Evolutionary conservation across 2,797 vertebrate species (phyloP).

Genomic region (Enoplosus armatus): DNA sequence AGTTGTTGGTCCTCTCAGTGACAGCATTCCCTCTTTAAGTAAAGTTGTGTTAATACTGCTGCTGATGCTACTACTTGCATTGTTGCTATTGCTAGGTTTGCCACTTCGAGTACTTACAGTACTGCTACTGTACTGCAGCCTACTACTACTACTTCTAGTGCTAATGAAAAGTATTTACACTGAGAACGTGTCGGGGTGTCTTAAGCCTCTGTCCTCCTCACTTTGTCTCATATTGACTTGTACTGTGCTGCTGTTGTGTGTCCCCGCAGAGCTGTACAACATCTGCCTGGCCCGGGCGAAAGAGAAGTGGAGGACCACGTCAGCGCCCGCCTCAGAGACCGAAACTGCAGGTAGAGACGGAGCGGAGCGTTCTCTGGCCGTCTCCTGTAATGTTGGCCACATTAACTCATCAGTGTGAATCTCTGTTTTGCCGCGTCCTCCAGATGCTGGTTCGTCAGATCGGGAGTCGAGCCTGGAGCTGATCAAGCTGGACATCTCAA

Average conservation of each 20-base stretch:
- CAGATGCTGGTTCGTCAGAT: slow-evolving; percentile 90
- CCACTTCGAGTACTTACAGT: neutral
- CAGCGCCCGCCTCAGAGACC: slow-evolving; percentile 79
- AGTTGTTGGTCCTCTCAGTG: neutral
- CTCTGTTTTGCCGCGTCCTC: neutral
- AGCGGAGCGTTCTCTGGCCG: neutral
- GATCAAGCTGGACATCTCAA: slow-evolving; percentile 97
- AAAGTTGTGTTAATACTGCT: neutral
- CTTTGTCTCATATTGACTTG: slow-evolving; percentile 12
- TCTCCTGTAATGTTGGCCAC: neutral
- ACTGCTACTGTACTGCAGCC: neutral
- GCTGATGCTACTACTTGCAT: neutral
- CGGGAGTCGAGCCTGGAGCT: slow-evolving; percentile 95
- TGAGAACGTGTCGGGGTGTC: too few species aligned
- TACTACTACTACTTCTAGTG: neutral
- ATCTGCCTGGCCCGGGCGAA: slow-evolving; percentile 94
- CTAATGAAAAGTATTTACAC: too few species aligned
- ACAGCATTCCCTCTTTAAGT: neutral
- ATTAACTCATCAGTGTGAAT: neutral
- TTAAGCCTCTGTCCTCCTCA: neutral
- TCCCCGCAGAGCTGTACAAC: slow-evolving; percentile 90
- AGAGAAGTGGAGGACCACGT: slow-evolving; percentile 90
- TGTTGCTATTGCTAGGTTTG: neutral
- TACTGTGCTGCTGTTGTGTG: slow-evolving; percentile 5
- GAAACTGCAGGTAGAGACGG: slow-evolving; percentile 87